Base-by-base conservation (phyloP, 2,888 invertebrate species). In the Xestia rhomboidea region DNA sequence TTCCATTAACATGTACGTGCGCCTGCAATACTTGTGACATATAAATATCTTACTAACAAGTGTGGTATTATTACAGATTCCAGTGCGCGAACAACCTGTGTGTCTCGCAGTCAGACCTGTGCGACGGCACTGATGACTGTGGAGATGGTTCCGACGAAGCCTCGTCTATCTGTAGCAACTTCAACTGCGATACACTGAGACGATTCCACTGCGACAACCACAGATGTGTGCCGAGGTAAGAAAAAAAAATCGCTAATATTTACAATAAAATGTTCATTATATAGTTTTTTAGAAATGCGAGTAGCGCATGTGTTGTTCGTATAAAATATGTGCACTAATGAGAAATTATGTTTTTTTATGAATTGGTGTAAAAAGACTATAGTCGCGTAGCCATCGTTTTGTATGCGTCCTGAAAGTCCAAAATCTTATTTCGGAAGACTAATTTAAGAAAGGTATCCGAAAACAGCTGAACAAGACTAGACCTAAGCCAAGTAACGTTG, bases 71-170 rank as follows among this genome's bases (percentile, higher is more conserved):
- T 70, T 80, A 27, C 78, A 98, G 98, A 90, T 99, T 99, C 97
- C 98, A 99, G 92, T 99, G 99, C 93, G 97, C 97, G 76, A 99
- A 99, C 94, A 98, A 99, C 91, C 97, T 99, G 66, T 99, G 99
- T 94, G 98, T 99, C 51, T 98, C 98, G 11, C 97, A 98, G 82
- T 98, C 98, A 11, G 99, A 99, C 96, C 97, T 99, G 24, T 99
- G 99, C 94, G 99, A 99, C 92, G 99, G 99, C 57, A 98, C 98
- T 46, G 99, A 99, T 90, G 99, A 99, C 94, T 99, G 99, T 91
- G 98, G 99, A 15, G 99, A 99, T 93, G 98, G 98, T 51, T 98
- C 98, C 0, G 99, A 99, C 92, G 99, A 99, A 94, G 97, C 98
- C 54, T 96, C 98, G 0, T 96, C 97, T 21, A 97, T 99, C 73